Conservation (phyloP, 2,113 vertebrate species). For the Sakesphorus luctuosus region DNA sequence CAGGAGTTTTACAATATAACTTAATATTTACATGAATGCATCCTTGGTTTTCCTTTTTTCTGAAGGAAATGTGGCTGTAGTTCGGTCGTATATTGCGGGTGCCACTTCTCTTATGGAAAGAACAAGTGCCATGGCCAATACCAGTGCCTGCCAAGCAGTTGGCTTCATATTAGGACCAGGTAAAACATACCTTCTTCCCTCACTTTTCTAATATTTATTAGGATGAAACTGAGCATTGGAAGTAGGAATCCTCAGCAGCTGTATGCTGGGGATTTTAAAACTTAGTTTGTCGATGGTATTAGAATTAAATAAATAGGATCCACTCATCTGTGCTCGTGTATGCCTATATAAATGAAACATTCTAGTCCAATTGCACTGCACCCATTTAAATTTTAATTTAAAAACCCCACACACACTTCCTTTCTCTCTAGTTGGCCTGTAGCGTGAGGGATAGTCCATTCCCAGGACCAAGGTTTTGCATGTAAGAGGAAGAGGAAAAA, state of each 20-base stretch:
- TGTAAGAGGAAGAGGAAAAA: background rate
- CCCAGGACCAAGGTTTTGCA: background rate
- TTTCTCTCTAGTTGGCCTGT: background rate
- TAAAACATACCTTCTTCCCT: conserved; percentile 50
- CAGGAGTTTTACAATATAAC: background rate
- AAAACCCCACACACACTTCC: rapidly evolving
- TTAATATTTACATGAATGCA: background rate
- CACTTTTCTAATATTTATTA: background rate
- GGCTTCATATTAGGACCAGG: conserved; percentile 98
- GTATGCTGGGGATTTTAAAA: background rate
- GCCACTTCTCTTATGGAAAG: conserved; percentile 93
- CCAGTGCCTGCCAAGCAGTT: conserved; percentile 92
- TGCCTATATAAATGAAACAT: background rate
- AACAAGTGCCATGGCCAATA: conserved; percentile 93
- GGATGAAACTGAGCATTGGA: background rate
- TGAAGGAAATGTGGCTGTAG: conserved; percentile 93
- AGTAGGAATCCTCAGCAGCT: background rate
- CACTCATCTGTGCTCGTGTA: background rate
- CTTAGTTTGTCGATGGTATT: background rate
- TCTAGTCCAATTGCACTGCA: background rate
- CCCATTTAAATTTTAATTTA: background rate
- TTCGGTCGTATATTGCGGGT: conserved; percentile 90
- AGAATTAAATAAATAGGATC: background rate
- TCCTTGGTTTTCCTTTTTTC: background rate
- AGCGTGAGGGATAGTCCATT: background rate